phyloP scores from a whole-genome alignment of 2,797 vertebrate species.

The Enteromius paludinosus region DNA sequence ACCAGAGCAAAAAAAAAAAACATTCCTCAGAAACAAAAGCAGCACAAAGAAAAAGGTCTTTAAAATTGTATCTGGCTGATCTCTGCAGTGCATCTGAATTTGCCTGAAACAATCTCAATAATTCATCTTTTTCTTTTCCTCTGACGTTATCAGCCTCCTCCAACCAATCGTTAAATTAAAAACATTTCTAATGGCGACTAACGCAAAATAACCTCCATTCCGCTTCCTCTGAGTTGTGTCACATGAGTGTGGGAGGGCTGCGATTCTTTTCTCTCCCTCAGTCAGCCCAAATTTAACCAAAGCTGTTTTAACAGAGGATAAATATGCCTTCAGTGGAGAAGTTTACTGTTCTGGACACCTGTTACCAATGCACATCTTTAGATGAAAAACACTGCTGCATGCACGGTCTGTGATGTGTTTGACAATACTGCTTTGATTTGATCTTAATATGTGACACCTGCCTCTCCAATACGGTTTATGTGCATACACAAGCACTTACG shows the following conservation, averaged over 20 bases:
- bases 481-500: not conserved
- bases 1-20: not conserved
- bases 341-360: not conserved
- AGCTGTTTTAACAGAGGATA: not conserved
- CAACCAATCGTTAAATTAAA: conserved; percentile 12
- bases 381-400: not conserved
- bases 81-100: conserved; percentile 16
- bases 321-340: not conserved
- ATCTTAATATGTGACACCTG: not conserved
- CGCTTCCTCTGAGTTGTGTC: not conserved
- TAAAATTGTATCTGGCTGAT: not conserved
- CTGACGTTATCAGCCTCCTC: not conserved
- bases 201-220: not conserved
- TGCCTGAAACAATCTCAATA: conserved; percentile 20
- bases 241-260: conserved; percentile 18
- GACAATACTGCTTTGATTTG: not conserved
- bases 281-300: not conserved
- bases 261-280: conserved; percentile 1
- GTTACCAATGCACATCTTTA: not conserved
- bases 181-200: not conserved
- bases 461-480: not conserved
- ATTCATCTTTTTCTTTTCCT: conserved; percentile 3
- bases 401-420: not conserved
- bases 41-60: not conserved
- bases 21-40: conserved; percentile 13